These are phyloP conservation scores for Heliothis subflexa DNA, from an alignment of 1,140 invertebrate species.

Conservation along the genomic window DNA sequence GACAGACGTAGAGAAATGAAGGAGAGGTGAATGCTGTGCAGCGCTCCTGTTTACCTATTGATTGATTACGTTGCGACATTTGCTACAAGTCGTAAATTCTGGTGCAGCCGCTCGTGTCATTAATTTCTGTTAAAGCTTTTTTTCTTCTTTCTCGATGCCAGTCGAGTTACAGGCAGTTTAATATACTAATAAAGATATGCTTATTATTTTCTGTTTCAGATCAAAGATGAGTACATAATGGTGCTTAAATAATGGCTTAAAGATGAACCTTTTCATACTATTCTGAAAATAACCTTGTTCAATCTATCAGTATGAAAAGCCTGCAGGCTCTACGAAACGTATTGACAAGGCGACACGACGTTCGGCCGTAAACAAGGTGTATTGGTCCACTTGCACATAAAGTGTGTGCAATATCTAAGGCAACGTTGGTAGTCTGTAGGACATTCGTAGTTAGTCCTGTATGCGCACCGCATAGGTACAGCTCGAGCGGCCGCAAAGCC, in stretches of 20 bases:
- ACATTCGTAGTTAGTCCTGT: constrained; percentile 2
- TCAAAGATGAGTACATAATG: no score
- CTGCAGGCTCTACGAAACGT: not conserved
- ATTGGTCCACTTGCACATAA: constrained; percentile 12
- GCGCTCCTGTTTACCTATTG: constrained; percentile 1
- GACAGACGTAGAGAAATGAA: constrained; percentile 1
- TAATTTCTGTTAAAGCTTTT: no score
- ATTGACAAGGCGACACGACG: constrained; percentile 3
- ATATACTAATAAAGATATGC: not conserved
- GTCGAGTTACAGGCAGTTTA: not conserved
- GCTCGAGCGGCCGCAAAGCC: constrained; percentile 28
- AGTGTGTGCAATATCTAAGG: constrained; percentile 28
- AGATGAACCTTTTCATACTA: no score
- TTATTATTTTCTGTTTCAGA: no score
- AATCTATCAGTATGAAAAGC: not conserved
- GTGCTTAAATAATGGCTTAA: no score
- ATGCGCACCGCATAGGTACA: constrained; percentile 24
- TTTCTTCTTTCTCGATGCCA: no score
- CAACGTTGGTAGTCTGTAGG: constrained; percentile 2
- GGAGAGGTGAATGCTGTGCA: no score
- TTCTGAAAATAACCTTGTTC: not conserved
- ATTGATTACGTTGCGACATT: not conserved
- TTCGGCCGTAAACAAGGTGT: constrained; percentile 5
- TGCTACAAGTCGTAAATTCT: not conserved
- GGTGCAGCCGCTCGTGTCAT: not conserved